A percentile compares a stretch with the other conserved stretches of the same genome.
Evolutionary conservation across 2,113 vertebrate genomes (phyloP).

Genomic region (Cariama cristata): DNA sequence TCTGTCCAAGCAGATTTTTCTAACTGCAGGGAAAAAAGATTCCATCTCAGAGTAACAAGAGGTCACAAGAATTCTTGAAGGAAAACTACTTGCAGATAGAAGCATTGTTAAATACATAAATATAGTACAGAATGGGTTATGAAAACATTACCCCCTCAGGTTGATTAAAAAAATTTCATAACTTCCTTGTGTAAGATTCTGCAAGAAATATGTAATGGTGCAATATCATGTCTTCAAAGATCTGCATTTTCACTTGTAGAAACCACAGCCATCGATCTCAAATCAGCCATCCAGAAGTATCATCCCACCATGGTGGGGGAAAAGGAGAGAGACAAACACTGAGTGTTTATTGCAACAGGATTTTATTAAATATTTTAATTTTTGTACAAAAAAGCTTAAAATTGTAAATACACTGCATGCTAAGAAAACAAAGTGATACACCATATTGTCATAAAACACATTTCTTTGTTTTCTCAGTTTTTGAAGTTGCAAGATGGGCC

Average conservation of each 20-base stretch:
- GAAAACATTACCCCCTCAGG: not conserved
- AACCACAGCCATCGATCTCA: accelerated
- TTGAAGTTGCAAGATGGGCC: constrained; percentile 49
- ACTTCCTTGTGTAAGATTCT: not conserved
- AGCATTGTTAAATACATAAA: not conserved
- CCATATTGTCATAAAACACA: accelerated
- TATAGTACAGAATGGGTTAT: not conserved
- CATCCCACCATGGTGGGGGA: accelerated
- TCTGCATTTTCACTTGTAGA: too few species aligned
- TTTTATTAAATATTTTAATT: not conserved
- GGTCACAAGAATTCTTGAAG: not conserved
- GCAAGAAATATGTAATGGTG: accelerated
- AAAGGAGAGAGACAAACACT: not conserved
- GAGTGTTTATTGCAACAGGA: accelerated
- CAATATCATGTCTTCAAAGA: accelerated
- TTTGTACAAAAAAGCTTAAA: not conserved
- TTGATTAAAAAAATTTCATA: not conserved
- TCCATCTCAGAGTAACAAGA: not conserved
- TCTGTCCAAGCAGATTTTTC: not conserved
- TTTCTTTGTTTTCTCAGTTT: not conserved
- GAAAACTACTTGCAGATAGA: not conserved
- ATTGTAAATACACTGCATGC: not conserved
- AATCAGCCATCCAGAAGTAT: not conserved
- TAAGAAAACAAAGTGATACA: not conserved
- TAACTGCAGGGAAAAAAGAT: not conserved